Conservation (phyloP, 2,113 vertebrate genomes). For the Sapajus apella region DNA sequence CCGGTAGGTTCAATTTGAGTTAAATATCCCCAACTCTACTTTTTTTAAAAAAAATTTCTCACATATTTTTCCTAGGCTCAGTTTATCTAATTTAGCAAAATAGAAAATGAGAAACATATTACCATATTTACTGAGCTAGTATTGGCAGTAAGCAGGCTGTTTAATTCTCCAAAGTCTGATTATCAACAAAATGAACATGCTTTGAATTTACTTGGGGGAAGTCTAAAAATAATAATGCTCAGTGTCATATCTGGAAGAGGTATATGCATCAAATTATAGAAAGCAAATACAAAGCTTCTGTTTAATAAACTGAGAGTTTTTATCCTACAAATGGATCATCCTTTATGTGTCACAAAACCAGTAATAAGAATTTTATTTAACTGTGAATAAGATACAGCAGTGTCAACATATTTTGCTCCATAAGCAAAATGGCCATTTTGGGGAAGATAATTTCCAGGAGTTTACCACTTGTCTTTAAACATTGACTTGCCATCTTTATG, state of each 20-base stretch:
- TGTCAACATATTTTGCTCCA: background rate
- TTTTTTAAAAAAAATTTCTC: background rate
- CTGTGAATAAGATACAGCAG: background rate
- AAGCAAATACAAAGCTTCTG: background rate
- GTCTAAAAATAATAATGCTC: background rate
- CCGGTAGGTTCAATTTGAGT: background rate
- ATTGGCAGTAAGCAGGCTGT: background rate
- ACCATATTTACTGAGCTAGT: background rate
- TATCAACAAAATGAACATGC: background rate
- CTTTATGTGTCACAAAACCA: background rate
- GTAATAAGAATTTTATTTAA: background rate
- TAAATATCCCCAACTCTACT: background rate
- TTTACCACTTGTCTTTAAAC: background rate
- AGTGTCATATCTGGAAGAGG: background rate
- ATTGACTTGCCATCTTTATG: background rate
- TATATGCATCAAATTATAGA: background rate
- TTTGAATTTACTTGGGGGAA: background rate
- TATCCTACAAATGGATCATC: background rate
- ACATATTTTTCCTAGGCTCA: background rate
- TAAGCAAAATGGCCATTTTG: background rate
- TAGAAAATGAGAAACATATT: background rate
- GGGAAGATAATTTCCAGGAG: background rate
- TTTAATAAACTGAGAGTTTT: background rate
- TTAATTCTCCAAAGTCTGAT: background rate
- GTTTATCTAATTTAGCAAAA: background rate